A percentile compares a stretch with the other conserved stretches of the same genome.
These are phyloP conservation scores for Spisula subtruncata DNA, from an alignment of 2,888 invertebrate genomes.

Conservation along the genomic window DNA sequence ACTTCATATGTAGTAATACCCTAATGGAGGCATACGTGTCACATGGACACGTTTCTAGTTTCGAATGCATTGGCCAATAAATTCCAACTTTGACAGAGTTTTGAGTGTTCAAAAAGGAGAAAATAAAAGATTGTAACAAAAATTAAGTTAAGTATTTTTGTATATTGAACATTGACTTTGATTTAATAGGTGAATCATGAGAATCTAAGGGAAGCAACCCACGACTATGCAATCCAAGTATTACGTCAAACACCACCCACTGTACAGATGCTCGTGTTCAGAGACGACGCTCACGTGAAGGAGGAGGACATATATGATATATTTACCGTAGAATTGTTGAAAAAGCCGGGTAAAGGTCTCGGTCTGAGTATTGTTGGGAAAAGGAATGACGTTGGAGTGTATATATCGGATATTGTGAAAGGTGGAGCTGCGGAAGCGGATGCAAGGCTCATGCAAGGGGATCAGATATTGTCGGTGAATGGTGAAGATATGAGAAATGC, in stretches of 20 bases:
- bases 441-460: slow-evolving; percentile 96
- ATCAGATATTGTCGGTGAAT: slow-evolving; percentile 96
- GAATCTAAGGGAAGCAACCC: slow-evolving; percentile 93
- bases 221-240: slow-evolving; percentile 91
- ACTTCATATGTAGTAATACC: too few relatives aligned
- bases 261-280: slow-evolving; percentile 94
- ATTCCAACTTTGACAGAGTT: too few relatives aligned
- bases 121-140: too few relatives aligned
- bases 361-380: slow-evolving; percentile 93
- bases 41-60: too few relatives aligned
- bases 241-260: slow-evolving; percentile 95
- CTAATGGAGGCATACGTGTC: too few relatives aligned
- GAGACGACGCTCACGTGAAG: slow-evolving; percentile 88
- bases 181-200: slow-evolving; percentile 91
- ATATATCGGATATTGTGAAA: slow-evolving; percentile 96
- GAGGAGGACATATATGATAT: slow-evolving; percentile 91
- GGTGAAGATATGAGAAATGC: slow-evolving; percentile 91
- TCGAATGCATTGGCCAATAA: too few relatives aligned
- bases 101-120: too few relatives aligned
- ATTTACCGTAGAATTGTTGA: slow-evolving; percentile 92
- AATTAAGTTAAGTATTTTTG: too few relatives aligned
- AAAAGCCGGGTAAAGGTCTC: slow-evolving; percentile 94
- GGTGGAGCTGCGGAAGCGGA: slow-evolving; percentile 96
- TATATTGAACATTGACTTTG: too few relatives aligned
- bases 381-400: slow-evolving; percentile 93